Conservation (phyloP, 2,888 invertebrate species). For the Lagria hirta region DNA sequence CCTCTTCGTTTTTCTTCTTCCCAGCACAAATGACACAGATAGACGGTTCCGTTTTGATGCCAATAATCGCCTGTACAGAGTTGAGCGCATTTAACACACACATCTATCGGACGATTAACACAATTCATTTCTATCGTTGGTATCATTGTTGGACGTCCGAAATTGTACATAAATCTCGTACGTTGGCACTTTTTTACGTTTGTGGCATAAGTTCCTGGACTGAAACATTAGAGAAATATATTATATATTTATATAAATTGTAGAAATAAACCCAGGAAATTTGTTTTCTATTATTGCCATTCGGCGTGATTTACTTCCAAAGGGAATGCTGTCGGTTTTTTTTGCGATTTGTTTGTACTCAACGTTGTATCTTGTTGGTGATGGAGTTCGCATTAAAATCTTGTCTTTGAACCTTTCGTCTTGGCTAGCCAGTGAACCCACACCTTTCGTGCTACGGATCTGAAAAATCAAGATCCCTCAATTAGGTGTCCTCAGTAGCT, state of each 20-base stretch:
- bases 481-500: no score
- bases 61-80: slow-evolving; percentile 56
- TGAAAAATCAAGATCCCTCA: no score
- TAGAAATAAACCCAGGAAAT: slow-evolving; percentile 43
- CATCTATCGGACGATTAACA: slow-evolving; percentile 48
- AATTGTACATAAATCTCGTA: slow-evolving; percentile 51
- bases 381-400: slow-evolving; percentile 40
- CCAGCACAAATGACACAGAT: slow-evolving; percentile 56
- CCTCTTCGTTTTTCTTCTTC: slow-evolving; percentile 44
- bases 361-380: slow-evolving; percentile 44
- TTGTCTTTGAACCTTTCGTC: slow-evolving; percentile 41
- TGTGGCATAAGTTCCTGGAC: slow-evolving; percentile 44
- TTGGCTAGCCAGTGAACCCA: slow-evolving; percentile 42
- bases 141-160: slow-evolving; percentile 51
- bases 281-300: slow-evolving; percentile 23
- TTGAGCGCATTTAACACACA: slow-evolving; percentile 52
- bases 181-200: slow-evolving; percentile 36
- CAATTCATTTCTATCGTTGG: slow-evolving; percentile 55
- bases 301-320: slow-evolving; percentile 30
- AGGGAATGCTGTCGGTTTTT: slow-evolving; percentile 38
- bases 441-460: slow-evolving; percentile 44
- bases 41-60: slow-evolving; percentile 49
- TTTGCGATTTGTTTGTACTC: slow-evolving; percentile 24
- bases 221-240: slow-evolving; percentile 27
- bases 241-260: slow-evolving; percentile 8